Base-by-base conservation (phyloP, 2,797 vertebrate genomes). In the Peromyscus eremicus region DNA sequence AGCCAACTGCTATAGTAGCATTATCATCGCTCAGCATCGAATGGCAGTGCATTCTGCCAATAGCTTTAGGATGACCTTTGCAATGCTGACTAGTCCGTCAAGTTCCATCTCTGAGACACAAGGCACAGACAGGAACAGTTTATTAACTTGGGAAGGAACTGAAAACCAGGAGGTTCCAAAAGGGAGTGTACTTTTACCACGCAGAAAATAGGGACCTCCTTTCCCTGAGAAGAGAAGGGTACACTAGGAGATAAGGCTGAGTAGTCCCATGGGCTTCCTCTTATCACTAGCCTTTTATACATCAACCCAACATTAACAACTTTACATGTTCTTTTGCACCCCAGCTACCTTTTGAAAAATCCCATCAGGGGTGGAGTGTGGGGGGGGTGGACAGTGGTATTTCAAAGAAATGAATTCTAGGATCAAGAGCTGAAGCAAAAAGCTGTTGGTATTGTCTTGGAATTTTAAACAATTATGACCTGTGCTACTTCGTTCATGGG, bases 21-120 rank as follows among this genome's bases (percentile, higher is more conserved):
- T 96, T 98, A 97, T 93, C 93, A 98, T 96, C 89, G 71, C 94
- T 80, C 93, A 97, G 95, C 97, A 98, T 98, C 94, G 98, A 98
- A 98, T 85, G 82, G 96, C 94, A 97, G 16, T 94, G 91, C 92
- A 83, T 97, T 96, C 96, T 97, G 97, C 93, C 97, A 98, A 98
- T 64, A 98, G 95, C 94, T 97, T 98, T 96, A 97, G 82, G 77
- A 95, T 98, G 97, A 98, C 97, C 98, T 98, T 95, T 98, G 94
- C 96, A 95, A 95, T 92, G 94, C 96, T 94, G 94, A 97, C 97
- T 98, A 94, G 97, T 97, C 95, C 70, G 11, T 98, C 98, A 98
- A 97, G 94, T 96, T 97, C 95, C 97, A 98, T 95, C 97, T 98
- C 97, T 1, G 6, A 96, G 95, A 98, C 82, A 34, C 90, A 97